Base-by-base conservation (phyloP, 1,140 invertebrate genomes). In the Paralvinella palmiformis region DNA sequence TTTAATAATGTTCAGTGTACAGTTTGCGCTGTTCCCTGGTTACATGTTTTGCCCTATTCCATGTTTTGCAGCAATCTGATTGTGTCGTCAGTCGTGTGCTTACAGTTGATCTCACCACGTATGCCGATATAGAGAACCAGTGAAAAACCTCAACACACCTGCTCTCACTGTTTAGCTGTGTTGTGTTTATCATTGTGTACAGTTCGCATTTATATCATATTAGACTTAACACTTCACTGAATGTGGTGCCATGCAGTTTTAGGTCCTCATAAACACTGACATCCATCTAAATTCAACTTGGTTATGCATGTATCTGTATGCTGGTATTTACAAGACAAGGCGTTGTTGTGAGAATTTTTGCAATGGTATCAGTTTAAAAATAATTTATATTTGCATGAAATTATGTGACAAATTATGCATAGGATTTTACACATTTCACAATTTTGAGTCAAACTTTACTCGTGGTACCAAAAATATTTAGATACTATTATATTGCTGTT, bases 31-130 rank as follows among this genome's bases (percentile, higher is more conserved):
- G 27, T 13, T 13, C 20, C 41, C 31, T 56, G 27, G n/a, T n/a
- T n/a, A n/a, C n/a, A n/a, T n/a, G n/a, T 33, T 37, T 50, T 55
- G n/a, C 29, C 24, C 13, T 29, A 29, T 33, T 3, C 35, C 6
- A 13, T 71, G 57, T 62, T 63, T 80, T 81, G 13, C 80, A 89
- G 87, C 86, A 86, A 75, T 91, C 90, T 2, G 91, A 94, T 73
- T 95, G 92, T 80, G 85, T 94, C 24, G 87, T 94, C 65, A 94
- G 92, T 78, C 89, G 91, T 83, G 91, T 94, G 22, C 82, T 92
- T 65, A 91, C 91, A 1, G 80, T 93, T 65, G 91, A 94, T 79
- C 84, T 95, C 36, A 89, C 88, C 1, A 77, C 83, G 33, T 85
- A 83, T 62, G 75, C 76, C 31, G 75, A 81, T 56, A 71, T 69